phyloP scores from a whole-genome alignment of 1,140 invertebrate genomes.

The Calephelis nemesis region DNA sequence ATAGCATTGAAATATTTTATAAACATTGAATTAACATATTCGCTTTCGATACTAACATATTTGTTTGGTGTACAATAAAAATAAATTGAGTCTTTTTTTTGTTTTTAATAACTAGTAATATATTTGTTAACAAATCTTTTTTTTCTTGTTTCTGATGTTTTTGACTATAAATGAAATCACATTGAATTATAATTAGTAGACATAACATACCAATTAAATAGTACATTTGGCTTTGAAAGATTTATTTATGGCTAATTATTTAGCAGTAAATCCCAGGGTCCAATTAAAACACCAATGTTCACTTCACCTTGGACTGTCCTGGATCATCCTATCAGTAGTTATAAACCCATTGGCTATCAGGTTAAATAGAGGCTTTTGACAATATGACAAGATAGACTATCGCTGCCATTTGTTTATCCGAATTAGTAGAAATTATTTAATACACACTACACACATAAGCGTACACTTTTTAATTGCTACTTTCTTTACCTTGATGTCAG shows the following conservation, averaged over 20 bases:
- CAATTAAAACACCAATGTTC: slow-evolving; percentile 71
- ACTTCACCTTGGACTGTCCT: slow-evolving; percentile 68
- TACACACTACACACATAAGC: neutral
- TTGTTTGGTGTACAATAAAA: no score
- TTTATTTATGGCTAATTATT: slow-evolving; percentile 2
- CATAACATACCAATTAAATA: neutral
- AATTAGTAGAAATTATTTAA: neutral
- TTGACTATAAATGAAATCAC: neutral
- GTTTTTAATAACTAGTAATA: no score
- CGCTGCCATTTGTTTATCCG: slow-evolving; percentile 2
- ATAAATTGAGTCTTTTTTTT: no score
- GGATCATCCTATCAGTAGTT: slow-evolving; percentile 49
- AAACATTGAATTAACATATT: no score
- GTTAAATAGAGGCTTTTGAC: slow-evolving; percentile 29
- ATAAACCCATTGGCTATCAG: slow-evolving; percentile 21
- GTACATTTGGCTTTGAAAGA: slow-evolving; percentile 12
- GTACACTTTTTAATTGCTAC: neutral
- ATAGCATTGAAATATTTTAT: no score
- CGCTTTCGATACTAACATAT: no score
- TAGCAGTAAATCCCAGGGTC: slow-evolving; percentile 63
- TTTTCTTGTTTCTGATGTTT: neutral
- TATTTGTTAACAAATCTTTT: no score
- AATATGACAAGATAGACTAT: neutral
- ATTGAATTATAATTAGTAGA: neutral
- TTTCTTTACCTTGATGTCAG: no score